Conservation (phyloP, 2,797 vertebrate species). For the Oreortyx pictus region DNA sequence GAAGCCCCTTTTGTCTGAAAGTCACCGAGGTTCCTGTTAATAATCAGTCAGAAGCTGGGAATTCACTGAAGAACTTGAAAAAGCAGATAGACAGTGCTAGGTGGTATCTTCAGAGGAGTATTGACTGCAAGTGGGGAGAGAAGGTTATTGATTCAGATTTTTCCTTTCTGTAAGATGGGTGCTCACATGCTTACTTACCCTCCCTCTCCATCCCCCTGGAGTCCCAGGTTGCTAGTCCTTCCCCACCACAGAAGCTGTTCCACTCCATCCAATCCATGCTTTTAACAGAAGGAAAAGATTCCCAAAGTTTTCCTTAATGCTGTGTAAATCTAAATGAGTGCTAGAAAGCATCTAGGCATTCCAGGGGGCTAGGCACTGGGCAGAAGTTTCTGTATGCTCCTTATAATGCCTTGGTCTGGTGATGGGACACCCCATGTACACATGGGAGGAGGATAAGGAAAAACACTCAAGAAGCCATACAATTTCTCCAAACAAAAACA, state of each 20-base stretch:
- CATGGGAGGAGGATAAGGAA: background rate
- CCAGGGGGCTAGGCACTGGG: accelerated
- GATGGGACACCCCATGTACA: background rate
- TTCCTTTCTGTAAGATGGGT: background rate
- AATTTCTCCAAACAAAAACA: background rate
- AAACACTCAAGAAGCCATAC: background rate
- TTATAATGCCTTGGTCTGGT: background rate
- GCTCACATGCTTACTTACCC: background rate
- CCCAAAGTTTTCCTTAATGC: background rate
- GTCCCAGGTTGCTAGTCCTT: background rate
- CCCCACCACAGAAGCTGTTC: background rate
- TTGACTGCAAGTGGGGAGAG: background rate
- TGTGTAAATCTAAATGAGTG: background rate
- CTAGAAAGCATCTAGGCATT: background rate
- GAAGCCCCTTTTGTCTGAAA: background rate
- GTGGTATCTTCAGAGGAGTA: background rate
- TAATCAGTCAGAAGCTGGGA: background rate
- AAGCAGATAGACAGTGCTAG: background rate
- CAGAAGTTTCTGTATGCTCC: background rate
- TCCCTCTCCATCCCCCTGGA: background rate
- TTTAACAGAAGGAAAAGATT: background rate
- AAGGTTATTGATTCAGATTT: background rate
- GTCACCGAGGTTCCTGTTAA: background rate
- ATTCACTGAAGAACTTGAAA: background rate
- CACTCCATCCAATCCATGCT: background rate